These are phyloP conservation scores for Mercenaria mercenaria DNA, from an alignment of 1,140 invertebrate genomes.

Conservation along the genomic window DNA sequence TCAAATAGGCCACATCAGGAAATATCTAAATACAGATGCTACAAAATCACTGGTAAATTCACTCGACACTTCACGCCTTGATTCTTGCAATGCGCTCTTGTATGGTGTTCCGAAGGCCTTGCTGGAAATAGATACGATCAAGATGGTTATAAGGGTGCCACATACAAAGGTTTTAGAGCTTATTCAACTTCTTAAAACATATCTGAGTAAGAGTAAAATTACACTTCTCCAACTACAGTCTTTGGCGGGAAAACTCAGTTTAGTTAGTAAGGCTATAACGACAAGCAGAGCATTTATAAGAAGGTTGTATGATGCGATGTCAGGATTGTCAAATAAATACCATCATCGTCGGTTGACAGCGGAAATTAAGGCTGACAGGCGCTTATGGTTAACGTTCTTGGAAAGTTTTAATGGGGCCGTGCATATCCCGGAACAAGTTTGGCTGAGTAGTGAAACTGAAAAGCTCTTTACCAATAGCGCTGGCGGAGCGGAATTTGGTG, in stretches of 20 bases:
- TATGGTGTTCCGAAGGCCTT: too few species aligned
- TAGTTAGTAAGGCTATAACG: too few species aligned
- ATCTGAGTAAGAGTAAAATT: too few species aligned
- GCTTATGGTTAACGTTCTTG: not conserved
- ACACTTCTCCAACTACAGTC: too few species aligned
- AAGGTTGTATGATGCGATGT: not conserved
- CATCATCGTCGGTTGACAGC: not conserved
- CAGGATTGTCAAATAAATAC: not conserved
- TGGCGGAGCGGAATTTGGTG: too few species aligned
- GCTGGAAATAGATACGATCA: slow-evolving; percentile 24
- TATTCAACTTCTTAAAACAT: too few species aligned
- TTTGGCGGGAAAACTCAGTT: too few species aligned
- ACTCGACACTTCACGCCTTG: too few species aligned
- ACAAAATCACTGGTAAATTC: too few species aligned
- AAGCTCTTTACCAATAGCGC: not conserved
- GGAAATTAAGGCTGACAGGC: not conserved
- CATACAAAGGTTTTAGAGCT: slow-evolving; percentile 7
- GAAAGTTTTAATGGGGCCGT: not conserved
- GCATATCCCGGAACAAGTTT: not conserved
- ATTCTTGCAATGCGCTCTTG: too few species aligned
- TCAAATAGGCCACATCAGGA: too few species aligned
- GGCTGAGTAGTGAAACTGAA: not conserved
- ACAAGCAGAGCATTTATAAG: not conserved
- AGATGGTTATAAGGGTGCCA: slow-evolving; percentile 34
- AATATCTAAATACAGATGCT: too few species aligned